These are phyloP conservation scores for Pherbina coryleti DNA, from an alignment of 2,888 invertebrate genomes.

Conservation along the genomic window DNA sequence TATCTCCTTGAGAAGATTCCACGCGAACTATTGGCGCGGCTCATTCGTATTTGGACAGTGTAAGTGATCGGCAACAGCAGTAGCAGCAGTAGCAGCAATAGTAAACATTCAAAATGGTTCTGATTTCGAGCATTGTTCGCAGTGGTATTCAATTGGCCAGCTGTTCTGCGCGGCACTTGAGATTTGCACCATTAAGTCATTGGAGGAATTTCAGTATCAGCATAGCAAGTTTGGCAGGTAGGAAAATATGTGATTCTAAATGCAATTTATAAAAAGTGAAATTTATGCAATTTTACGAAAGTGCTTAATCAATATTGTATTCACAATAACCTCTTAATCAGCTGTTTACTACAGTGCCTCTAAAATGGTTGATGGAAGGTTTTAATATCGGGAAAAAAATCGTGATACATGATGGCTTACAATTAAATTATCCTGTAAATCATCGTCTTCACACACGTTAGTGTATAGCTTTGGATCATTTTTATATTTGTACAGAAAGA, in stretches of 20 bases:
- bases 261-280: background rate
- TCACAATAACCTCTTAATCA: conserved; percentile 5
- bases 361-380: background rate
- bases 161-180: conserved; percentile 49
- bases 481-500: no score
- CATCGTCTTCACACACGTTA: no score
- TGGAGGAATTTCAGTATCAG: conserved; percentile 57
- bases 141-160: conserved; percentile 50
- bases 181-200: conserved; percentile 43
- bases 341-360: background rate
- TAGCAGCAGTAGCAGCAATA: conserved; percentile 10
- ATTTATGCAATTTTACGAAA: conserved; percentile 10
- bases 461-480: no score
- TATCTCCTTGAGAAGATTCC: no score
- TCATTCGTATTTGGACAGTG: conserved; percentile 52
- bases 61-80: conserved; percentile 37
- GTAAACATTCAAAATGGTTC: conserved; percentile 56
- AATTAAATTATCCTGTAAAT: no score
- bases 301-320: conserved; percentile 31
- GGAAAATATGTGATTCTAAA: background rate
- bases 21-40: background rate
- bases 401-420: background rate
- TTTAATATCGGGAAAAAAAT: background rate
- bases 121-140: conserved; percentile 58
- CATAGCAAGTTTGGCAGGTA: conserved; percentile 56